These are phyloP conservation scores for Peromyscus eremicus DNA, from an alignment of 2,797 vertebrate genomes.

Conservation along the genomic window DNA sequence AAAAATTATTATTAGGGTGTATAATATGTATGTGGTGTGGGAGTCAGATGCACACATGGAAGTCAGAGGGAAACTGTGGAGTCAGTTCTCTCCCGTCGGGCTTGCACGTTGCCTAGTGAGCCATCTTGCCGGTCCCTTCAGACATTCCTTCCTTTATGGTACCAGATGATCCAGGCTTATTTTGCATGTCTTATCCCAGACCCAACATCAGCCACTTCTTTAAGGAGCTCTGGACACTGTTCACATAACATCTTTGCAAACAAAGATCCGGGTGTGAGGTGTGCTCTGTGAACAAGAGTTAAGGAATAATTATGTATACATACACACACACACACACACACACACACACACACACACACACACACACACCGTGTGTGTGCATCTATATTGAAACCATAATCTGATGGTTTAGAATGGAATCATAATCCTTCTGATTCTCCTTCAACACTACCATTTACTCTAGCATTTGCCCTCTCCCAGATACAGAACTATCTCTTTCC, in stretches of 20 bases:
- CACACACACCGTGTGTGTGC: neutral
- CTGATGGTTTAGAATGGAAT: neutral
- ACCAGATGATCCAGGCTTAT: neutral
- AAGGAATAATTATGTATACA: neutral
- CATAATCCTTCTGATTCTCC: neutral
- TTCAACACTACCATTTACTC: neutral
- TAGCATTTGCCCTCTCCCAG: neutral
- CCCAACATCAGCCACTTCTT: neutral
- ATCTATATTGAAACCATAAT: neutral
- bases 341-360: neutral
- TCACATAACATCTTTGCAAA: neutral
- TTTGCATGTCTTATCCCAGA: neutral
- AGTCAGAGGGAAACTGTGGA: neutral
- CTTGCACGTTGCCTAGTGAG: neutral
- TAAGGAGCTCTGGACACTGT: neutral
- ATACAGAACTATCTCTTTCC: neutral
- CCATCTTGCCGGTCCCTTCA: neutral
- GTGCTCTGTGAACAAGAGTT: neutral
- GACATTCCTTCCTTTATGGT: neutral
- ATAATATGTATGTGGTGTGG: neutral
- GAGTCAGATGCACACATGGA: neutral
- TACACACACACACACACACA: neutral
- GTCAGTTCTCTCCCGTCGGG: neutral
- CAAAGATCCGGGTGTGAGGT: neutral
- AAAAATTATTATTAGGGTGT: neutral